Percentiles rank a stretch among this genome's conserved stretches.
Evolutionary conservation across 35 echinoderm and acorn worm genomes (phyloP).

Genomic region (Diadema setosum): DNA sequence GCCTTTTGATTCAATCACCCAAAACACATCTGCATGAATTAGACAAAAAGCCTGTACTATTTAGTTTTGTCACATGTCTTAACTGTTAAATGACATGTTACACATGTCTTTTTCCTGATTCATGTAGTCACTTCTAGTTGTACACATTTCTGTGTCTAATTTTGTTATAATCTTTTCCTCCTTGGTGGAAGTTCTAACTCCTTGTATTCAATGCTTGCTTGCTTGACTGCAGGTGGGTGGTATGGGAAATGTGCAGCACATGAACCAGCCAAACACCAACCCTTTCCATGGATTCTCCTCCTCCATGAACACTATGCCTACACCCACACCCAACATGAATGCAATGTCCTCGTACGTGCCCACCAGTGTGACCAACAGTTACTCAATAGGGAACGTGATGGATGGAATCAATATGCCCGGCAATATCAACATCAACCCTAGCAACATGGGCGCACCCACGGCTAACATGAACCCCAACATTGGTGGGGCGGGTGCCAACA

Average conservation of each 20-base stretch:
- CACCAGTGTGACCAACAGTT: constrained; percentile 50
- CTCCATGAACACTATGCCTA: constrained; percentile 62
- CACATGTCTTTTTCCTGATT: background rate
- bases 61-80: too few species aligned
- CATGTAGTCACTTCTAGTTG: background rate
- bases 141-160: background rate
- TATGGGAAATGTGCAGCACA: constrained; percentile 24
- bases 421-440: constrained; percentile 35
- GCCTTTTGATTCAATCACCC: too few species aligned
- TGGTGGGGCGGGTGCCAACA: constrained; percentile 2
- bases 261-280: constrained; percentile 23
- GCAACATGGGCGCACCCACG: constrained; percentile 52
- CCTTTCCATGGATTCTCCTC: constrained; percentile 66
- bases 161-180: background rate
- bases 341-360: constrained; percentile 66
- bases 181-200: constrained; percentile 21
- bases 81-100: too few species aligned
- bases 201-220: constrained; percentile 15
- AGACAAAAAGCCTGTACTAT: too few species aligned
- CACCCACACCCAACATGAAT: constrained; percentile 77
- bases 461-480: constrained; percentile 45
- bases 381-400: constrained; percentile 53
- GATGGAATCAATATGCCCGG: constrained; percentile 55
- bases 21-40: too few species aligned
- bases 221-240: constrained; percentile 31